These are phyloP conservation scores for Zosterops hypoxanthus DNA, from an alignment of 2,113 vertebrate genomes.

Conservation along the genomic window DNA sequence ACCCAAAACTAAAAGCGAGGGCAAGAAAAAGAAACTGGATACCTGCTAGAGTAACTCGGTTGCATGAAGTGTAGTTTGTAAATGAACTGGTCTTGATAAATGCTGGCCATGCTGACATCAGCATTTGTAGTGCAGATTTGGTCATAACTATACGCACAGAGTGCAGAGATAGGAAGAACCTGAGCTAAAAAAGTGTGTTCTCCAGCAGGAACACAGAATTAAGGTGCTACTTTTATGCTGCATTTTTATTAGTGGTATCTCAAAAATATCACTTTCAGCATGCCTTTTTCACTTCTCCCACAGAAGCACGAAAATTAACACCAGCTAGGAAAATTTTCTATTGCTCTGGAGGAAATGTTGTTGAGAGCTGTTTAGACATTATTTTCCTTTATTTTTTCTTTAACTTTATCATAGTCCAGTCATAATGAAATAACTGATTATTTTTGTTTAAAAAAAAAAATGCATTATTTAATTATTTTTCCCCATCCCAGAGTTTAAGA, in stretches of 20 bases:
- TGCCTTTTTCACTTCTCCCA: conserved; percentile 65
- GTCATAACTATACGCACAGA: not conserved
- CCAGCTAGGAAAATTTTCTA: conserved; percentile 31
- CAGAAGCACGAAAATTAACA: conserved; percentile 59
- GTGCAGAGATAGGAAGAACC: not conserved
- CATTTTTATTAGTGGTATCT: conserved; percentile 57
- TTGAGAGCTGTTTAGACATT: not conserved
- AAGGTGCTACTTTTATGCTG: conserved; percentile 58
- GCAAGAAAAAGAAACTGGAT: not conserved
- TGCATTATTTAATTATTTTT: not conserved
- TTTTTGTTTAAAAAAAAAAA: not conserved
- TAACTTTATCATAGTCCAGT: not conserved
- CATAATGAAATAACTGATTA: not conserved
- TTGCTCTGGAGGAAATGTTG: conserved; percentile 41
- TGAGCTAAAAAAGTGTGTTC: not conserved
- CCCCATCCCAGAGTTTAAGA: not conserved
- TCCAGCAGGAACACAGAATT: not conserved
- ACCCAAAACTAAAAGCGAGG: not conserved
- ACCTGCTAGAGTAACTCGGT: not conserved
- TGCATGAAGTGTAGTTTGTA: not conserved
- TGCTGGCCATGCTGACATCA: not conserved
- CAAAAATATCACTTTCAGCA: conserved; percentile 59
- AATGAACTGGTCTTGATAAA: not conserved
- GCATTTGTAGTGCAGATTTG: not conserved
- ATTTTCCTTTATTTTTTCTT: not conserved